These are phyloP conservation scores for Ceratina japonica DNA, from an alignment of 1,140 invertebrate genomes.

Conservation along the genomic window DNA sequence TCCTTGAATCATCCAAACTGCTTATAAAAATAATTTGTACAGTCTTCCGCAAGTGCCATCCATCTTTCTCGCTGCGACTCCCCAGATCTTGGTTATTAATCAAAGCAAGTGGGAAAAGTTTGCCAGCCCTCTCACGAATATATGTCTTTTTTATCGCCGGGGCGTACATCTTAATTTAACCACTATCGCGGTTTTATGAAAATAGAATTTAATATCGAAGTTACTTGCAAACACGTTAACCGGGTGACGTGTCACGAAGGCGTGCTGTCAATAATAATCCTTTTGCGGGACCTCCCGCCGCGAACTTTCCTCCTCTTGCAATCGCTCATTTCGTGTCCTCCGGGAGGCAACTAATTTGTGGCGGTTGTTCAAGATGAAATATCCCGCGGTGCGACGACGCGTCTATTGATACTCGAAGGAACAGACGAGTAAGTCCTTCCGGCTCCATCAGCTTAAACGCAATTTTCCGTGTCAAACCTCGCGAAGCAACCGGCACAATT, in stretches of 20 bases:
- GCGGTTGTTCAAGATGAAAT: constrained; percentile 25
- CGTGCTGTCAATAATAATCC: constrained; percentile 46
- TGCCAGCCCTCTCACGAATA: background rate
- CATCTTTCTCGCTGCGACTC: background rate
- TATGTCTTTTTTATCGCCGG: background rate
- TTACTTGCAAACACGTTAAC: constrained; percentile 24
- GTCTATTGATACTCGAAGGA: background rate
- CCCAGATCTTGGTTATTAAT: constrained; percentile 39
- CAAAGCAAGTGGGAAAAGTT: constrained; percentile 31
- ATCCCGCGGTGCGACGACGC: background rate
- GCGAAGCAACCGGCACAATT: too few species aligned
- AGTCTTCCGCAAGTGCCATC: background rate
- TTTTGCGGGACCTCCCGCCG: background rate
- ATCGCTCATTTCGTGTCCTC: constrained; percentile 58
- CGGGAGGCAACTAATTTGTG: constrained; percentile 30
- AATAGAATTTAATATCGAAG: constrained; percentile 55
- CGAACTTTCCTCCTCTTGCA: constrained; percentile 28
- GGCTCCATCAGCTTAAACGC: background rate
- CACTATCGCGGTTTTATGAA: constrained; percentile 10
- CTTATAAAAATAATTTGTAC: background rate
- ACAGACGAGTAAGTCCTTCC: background rate
- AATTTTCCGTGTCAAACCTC: too few species aligned
- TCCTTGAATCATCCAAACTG: too few species aligned
- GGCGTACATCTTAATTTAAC: constrained; percentile 1
- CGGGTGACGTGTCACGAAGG: background rate